Conservation (phyloP, 2,113 vertebrate species). For the Pluvialis apricaria region DNA sequence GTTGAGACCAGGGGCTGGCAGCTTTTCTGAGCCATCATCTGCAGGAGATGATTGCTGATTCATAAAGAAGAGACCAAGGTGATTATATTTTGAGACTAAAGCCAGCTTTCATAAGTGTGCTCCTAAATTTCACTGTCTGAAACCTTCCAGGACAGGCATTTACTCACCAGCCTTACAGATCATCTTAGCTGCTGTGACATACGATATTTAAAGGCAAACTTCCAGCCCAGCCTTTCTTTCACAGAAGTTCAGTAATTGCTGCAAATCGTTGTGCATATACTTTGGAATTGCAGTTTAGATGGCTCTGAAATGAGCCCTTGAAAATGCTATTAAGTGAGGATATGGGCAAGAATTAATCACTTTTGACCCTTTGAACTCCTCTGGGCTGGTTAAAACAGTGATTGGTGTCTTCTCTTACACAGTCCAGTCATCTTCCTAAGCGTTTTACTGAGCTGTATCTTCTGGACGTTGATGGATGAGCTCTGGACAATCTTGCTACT, state of each 20-base stretch:
- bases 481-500: not conserved
- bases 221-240: not conserved
- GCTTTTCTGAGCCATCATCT: not conserved
- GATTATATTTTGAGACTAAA: not conserved
- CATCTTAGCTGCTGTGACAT: not conserved
- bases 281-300: not conserved
- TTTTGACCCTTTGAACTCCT: not conserved
- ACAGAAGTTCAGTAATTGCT: not conserved
- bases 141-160: not conserved
- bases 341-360: not conserved
- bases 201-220: not conserved
- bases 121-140: not conserved
- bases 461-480: not conserved
- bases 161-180: not conserved
- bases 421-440: not conserved
- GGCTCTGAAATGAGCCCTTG: not conserved
- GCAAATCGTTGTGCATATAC: not conserved
- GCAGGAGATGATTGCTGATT: not conserved
- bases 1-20: not conserved
- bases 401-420: not conserved
- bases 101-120: not conserved
- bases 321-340: not conserved
- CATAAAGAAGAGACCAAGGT: not conserved
- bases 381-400: not conserved
- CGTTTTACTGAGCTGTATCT: not conserved